These are phyloP conservation scores for Lithophane semibrunnea DNA, from an alignment of 2,888 invertebrate genomes.

Conservation along the genomic window DNA sequence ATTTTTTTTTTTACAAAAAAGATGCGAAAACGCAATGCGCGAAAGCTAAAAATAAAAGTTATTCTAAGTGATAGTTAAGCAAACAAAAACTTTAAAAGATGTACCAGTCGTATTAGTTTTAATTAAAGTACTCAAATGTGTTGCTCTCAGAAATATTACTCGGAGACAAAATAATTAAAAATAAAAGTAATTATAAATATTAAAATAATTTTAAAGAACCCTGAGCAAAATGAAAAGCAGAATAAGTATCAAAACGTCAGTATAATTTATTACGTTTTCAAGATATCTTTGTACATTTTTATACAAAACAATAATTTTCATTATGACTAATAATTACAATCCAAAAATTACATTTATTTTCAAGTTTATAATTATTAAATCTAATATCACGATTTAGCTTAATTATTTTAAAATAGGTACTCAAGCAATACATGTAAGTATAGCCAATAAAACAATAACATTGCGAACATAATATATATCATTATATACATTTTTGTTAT, in stretches of 20 bases:
- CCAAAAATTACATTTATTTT: conserved; percentile 90
- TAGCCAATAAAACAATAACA: conserved; percentile 83
- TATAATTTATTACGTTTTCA: conserved; percentile 90
- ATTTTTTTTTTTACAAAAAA: background rate
- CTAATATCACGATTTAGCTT: conserved; percentile 91
- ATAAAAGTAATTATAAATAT: conserved; percentile 28
- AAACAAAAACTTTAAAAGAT: conserved; percentile 21
- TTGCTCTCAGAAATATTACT: conserved; percentile 31
- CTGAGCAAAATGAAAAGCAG: conserved; percentile 78
- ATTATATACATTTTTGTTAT: conserved; percentile 71
- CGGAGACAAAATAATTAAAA: conserved; percentile 52
- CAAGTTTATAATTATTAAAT: conserved; percentile 89
- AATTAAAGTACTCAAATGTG: conserved; percentile 28
- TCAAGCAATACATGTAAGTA: conserved; percentile 84
- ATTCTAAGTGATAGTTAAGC: background rate
- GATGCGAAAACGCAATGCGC: background rate
- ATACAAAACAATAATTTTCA: conserved; percentile 90
- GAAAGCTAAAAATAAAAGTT: background rate
- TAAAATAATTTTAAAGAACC: conserved; percentile 49
- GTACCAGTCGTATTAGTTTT: conserved; percentile 3
- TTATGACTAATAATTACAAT: conserved; percentile 90
- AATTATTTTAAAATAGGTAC: conserved; percentile 86
- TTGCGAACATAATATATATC: conserved; percentile 78
- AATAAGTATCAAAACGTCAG: conserved; percentile 90
- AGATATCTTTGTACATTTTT: conserved; percentile 90